These are phyloP conservation scores for Otocyon megalotis DNA, from an alignment of 2,113 vertebrate species.

Conservation along the genomic window DNA sequence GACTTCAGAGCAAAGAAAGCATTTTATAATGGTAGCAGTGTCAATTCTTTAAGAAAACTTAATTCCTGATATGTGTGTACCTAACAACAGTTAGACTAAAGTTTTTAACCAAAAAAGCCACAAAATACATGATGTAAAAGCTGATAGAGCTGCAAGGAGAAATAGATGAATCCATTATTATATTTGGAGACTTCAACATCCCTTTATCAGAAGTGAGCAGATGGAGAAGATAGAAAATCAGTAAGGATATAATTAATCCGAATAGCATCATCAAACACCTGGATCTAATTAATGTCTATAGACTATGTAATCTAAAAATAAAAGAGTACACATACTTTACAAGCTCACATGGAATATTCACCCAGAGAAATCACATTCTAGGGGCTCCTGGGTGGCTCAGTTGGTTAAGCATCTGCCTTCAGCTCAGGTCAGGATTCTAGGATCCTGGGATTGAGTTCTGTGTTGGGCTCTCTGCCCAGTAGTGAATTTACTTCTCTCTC, in stretches of 20 bases:
- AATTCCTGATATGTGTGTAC: neutral
- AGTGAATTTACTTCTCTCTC: neutral
- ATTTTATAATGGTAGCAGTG: neutral
- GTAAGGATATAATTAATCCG: neutral
- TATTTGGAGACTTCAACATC: neutral
- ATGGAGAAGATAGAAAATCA: neutral
- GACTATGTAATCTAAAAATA: neutral
- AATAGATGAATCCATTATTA: neutral
- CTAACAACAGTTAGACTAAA: neutral
- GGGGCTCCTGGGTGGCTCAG: neutral
- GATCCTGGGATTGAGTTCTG: neutral
- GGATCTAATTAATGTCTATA: neutral
- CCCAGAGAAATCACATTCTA: neutral
- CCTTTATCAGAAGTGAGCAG: neutral
- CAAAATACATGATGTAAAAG: neutral
- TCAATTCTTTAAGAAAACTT: neutral
- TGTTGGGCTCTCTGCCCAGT: neutral
- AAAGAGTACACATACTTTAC: neutral
- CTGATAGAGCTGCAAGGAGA: neutral
- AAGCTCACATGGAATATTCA: neutral
- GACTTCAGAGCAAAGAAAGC: neutral
- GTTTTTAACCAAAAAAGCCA: neutral
- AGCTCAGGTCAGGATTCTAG: neutral
- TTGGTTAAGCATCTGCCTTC: neutral
- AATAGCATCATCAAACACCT: neutral